Evolutionary conservation across 2,888 invertebrate species (phyloP).

Genomic region (Anoplius nigerrimus): DNA sequence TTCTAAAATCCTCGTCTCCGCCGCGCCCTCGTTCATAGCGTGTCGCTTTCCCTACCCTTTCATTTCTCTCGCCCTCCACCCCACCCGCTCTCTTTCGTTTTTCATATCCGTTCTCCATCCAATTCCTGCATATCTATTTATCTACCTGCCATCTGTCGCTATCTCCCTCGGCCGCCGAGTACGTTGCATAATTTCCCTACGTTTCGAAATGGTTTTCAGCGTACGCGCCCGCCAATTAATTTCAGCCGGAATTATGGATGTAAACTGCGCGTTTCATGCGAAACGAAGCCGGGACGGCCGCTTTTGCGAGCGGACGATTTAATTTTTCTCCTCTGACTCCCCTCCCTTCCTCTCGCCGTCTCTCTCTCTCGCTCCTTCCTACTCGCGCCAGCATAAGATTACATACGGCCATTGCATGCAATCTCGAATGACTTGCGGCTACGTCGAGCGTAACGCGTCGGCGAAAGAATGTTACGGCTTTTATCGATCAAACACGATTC

Average conservation of each 20-base stretch:
- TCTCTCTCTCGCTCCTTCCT: conserved; percentile 8
- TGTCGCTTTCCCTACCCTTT: neutral
- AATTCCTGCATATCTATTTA: conserved; percentile 28
- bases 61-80: neutral
- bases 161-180: conserved; percentile 2
- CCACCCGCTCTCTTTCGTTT: conserved; percentile 3
- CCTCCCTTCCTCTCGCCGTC: neutral
- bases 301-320: conserved; percentile 31
- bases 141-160: conserved; percentile 15
- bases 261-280: conserved; percentile 36
- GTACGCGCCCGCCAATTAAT: conserved; percentile 39
- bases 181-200: conserved; percentile 16
- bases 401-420: conserved; percentile 14
- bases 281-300: conserved; percentile 14
- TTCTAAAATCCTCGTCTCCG: conserved; percentile 17
- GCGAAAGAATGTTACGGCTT: conserved; percentile 23
- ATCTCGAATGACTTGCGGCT: conserved; percentile 42
- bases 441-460: conserved; percentile 42
- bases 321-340: neutral
- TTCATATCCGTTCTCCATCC: conserved; percentile 13
- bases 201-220: conserved; percentile 48
- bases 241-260: conserved; percentile 45
- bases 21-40: neutral
- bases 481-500: conserved; percentile 47
- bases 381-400: conserved; percentile 7